Conservation (phyloP, 2,888 invertebrate genomes). For the Caradrina kadenii region DNA sequence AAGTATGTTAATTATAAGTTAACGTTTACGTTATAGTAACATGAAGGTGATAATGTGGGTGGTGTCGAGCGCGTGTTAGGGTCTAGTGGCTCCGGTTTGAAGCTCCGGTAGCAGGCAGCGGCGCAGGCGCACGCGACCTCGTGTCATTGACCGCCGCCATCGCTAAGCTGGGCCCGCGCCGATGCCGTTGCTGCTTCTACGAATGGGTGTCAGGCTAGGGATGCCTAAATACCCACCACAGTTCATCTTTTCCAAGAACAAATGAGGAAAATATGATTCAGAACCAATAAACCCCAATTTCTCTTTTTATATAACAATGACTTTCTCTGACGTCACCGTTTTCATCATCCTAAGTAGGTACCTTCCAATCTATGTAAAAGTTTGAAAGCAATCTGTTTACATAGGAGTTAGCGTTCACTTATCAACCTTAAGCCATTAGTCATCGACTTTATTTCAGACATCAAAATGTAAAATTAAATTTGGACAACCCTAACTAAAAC, state of each 20-base stretch:
- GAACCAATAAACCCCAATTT: conserved; percentile 20
- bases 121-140: conserved; percentile 83
- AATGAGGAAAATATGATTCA: conserved; percentile 28
- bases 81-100: conserved; percentile 57
- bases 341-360: conserved; percentile 7
- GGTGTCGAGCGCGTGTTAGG: conserved; percentile 54
- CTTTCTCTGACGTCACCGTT: conserved; percentile 24
- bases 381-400: conserved; percentile 18
- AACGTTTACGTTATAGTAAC: conserved; percentile 53
- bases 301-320: conserved; percentile 9
- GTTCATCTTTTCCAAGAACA: conserved; percentile 33
- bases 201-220: conserved; percentile 73
- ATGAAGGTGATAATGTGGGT: conserved; percentile 59
- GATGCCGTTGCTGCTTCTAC: conserved; percentile 73
- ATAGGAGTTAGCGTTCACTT: conserved; percentile 4
- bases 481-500: conserved; percentile 63
- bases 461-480: conserved; percentile 30
- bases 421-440: conserved; percentile 18
- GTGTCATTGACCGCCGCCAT: conserved; percentile 83
- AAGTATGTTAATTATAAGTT: conserved; percentile 56
- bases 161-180: conserved; percentile 68
- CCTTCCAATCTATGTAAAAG: background rate
- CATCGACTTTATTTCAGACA: conserved; percentile 19
- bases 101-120: conserved; percentile 69
- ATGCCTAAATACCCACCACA: conserved; percentile 58